Evolutionary conservation across 2,113 vertebrate species (phyloP).

Genomic region (Pluvialis apricaria): DNA sequence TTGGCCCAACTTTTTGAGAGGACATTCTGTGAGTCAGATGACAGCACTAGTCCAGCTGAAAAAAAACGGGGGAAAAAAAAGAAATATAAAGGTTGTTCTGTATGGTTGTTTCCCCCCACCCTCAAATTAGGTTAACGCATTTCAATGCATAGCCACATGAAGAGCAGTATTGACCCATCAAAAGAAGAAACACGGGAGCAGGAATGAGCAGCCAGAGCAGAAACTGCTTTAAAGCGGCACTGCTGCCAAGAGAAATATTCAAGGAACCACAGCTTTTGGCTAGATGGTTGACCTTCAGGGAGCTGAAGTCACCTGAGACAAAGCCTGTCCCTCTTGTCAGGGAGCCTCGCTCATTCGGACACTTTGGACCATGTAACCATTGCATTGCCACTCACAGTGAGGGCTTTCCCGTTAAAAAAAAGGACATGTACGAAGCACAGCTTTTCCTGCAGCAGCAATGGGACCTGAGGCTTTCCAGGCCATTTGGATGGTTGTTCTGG

Average conservation of each 20-base stretch:
- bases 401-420: background rate
- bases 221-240: background rate
- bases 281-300: background rate
- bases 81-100: background rate
- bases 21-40: background rate
- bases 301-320: background rate
- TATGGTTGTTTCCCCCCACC: background rate
- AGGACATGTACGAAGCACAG: background rate
- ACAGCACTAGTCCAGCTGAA: background rate
- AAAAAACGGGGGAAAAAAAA: background rate
- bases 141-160: background rate
- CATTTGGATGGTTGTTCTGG: background rate
- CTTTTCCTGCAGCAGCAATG: background rate
- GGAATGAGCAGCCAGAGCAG: background rate
- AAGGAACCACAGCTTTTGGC: background rate
- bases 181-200: background rate
- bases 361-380: background rate
- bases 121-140: background rate
- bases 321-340: background rate
- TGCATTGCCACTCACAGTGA: background rate
- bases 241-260: background rate
- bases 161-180: background rate
- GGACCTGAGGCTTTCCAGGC: background rate
- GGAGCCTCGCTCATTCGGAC: accelerated
- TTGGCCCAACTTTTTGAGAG: background rate